Base-by-base conservation (phyloP, 1,140 invertebrate species). In the Bilobella aurantiaca region DNA sequence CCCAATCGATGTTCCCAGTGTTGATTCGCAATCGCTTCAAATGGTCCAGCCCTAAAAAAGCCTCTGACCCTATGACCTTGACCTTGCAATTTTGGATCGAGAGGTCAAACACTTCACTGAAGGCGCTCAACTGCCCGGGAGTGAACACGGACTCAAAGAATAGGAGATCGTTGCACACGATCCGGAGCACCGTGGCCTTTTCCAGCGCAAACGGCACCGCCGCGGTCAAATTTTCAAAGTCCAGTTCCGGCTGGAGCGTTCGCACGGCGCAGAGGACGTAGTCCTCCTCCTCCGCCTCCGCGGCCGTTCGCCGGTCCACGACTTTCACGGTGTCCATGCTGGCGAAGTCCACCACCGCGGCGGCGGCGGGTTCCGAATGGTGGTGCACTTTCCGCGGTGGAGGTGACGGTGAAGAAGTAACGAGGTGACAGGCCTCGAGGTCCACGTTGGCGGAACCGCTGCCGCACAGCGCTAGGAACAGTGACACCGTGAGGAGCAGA, bases 1-100 rank as follows among this genome's bases (percentile, higher is more conserved):
- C 87, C 87, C 88, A 89, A 74, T 90, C 87, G 69, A 84, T 85
- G 75, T 90, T 90, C 74, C 85, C 84, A 42, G 88, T 90, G 21
- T 85, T 82, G 67, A 92, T 76, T 1, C 83, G 81, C 23, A 92
- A 76, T 58, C 80, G 81, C 62, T 83, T 83, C 3, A 92, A 77
- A 71, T 87, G 83, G 66, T 79, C 79, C 34, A 89, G 81, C 53
- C 84, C 81, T 34, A 82, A 76, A 71, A 91, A 85, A 28, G 84
- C 85, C 49, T 82, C 81, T 34, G 82, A 79, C 14, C 87, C 86
- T 67, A 92, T 79, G 74, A 85, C 82, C 14, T 85, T 81, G 72
- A 91, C 85, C 77, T 89, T 89, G 77, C 90, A 92, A 73, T 84
- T 83, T 72, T 90, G 87, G 65, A 92, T 81, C 56, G 82, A 78